Conservation (phyloP, 1,140 invertebrate genomes). For the Pantala flavescens region DNA sequence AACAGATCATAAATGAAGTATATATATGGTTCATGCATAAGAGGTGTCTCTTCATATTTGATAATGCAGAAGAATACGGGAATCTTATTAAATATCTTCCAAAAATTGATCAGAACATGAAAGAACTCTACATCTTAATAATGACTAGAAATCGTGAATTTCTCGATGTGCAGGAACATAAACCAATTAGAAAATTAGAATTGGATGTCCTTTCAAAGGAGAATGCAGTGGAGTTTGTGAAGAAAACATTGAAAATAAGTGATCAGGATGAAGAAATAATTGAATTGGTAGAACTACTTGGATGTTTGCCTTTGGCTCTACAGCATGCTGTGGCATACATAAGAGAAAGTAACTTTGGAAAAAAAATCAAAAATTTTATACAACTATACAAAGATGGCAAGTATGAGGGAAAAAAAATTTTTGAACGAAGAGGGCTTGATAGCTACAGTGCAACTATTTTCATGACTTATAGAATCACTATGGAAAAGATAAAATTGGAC, state of each 20-base stretch:
- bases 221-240: conserved; percentile 23
- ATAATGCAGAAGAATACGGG: conserved; percentile 25
- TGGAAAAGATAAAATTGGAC: conserved; percentile 19
- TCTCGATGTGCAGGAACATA: not conserved
- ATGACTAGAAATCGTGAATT: conserved; percentile 23
- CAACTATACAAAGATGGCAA: conserved; percentile 20
- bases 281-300: conserved; percentile 18
- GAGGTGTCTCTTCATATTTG: conserved; percentile 26
- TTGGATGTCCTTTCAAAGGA: conserved; percentile 19
- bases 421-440: conserved; percentile 18
- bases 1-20: conserved; percentile 20
- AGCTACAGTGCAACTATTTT: conserved; percentile 23
- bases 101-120: not conserved
- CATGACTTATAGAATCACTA: conserved; percentile 23
- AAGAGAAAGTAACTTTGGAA: conserved; percentile 12
- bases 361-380: conserved; percentile 16
- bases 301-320: conserved; percentile 23
- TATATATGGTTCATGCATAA: conserved; percentile 23
- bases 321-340: conserved; percentile 22
- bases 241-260: conserved; percentile 20
- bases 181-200: conserved; percentile 16
- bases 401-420: conserved; percentile 19
- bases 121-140: conserved; percentile 23
- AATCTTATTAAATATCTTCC: conserved; percentile 23
- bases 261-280: conserved; percentile 20